Evolutionary conservation across 2,113 vertebrate species (phyloP).

Genomic region (Arothron firmamentum): DNA sequence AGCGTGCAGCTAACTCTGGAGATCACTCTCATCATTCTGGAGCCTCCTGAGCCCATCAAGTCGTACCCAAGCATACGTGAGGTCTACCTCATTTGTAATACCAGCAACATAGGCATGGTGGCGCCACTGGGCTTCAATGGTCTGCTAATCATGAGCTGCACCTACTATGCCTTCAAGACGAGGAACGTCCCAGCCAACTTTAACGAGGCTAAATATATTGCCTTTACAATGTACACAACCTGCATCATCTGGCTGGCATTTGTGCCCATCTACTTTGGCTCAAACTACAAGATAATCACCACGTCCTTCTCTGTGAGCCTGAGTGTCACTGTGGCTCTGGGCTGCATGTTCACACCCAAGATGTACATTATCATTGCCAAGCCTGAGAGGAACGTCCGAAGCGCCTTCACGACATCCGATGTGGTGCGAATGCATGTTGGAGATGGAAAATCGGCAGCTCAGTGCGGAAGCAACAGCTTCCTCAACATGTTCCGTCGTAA

Average conservation of each 20-base stretch:
- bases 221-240: constrained; percentile 99
- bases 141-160: constrained; percentile 97
- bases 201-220: constrained; percentile 98
- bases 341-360: constrained; percentile 99
- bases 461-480: constrained; percentile 89
- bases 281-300: constrained; percentile 99
- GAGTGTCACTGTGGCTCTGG: constrained; percentile 94
- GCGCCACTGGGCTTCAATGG: constrained; percentile 98
- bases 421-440: constrained; percentile 98
- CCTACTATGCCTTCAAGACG: constrained; percentile 99
- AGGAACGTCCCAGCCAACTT: constrained; percentile 98
- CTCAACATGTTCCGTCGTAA: constrained; percentile 97
- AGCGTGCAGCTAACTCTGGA: constrained; percentile 91
- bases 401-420: constrained; percentile 98
- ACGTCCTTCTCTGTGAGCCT: constrained; percentile 98
- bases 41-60: constrained; percentile 92
- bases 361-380: constrained; percentile 99
- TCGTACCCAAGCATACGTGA: constrained; percentile 96
- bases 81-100: constrained; percentile 97
- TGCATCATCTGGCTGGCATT: constrained; percentile 99
- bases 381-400: constrained; percentile 95
- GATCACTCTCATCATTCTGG: constrained; percentile 91
- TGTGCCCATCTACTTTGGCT: constrained; percentile 98
- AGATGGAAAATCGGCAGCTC: constrained; percentile 84
- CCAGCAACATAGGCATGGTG: constrained; percentile 93